Base-by-base conservation (phyloP, 1,140 invertebrate genomes). In the Hycleus cichorii region DNA sequence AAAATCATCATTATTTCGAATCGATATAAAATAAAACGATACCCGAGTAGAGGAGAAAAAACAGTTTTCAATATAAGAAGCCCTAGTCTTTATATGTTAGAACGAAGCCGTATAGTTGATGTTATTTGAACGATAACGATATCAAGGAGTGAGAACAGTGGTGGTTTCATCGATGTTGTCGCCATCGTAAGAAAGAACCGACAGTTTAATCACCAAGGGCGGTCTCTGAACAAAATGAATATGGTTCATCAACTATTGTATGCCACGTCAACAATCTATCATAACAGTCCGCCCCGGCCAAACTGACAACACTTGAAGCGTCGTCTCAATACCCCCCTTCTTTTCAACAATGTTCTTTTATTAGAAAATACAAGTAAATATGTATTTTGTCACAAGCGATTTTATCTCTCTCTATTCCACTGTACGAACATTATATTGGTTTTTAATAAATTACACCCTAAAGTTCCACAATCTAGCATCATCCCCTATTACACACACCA, bases 231-330 rank as follows among this genome's bases (percentile, higher is more conserved):
- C 53, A 56, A 57, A 57, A 49, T 57, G 46, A 49, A 49, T 49
- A 40, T 57, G 54, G 54, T 57, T 57, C 46, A 57, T 57, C 54
- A 57, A 49, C 46, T 57, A 57, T 57, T 57, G 54, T 57, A 44
- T 48, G 39, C 47, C 42, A 46, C 54, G 27, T 57, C 54, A 57
- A 48, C 53, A 56, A 57, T 57, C 54, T 49, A 57, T 57, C 54
- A 57, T 46, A n/a, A 18, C 48, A 11, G 32, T 38, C 48, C 39
- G 3, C 32, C 32, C 7, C 32, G 3, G 4, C 32, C 32, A 7
- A 7, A 26, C 48, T 46, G 51, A 53, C 51, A 45, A 42, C 51
- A 10, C 18, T 27, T 49, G 48, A 26, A 27, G 48, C 39, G 48
- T 49, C 48, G 26, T 48, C 26, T 18, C 18, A 18, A 18, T 32